Base-by-base conservation (phyloP, 1,140 invertebrate genomes). In the Drosophila simulans region DNA sequence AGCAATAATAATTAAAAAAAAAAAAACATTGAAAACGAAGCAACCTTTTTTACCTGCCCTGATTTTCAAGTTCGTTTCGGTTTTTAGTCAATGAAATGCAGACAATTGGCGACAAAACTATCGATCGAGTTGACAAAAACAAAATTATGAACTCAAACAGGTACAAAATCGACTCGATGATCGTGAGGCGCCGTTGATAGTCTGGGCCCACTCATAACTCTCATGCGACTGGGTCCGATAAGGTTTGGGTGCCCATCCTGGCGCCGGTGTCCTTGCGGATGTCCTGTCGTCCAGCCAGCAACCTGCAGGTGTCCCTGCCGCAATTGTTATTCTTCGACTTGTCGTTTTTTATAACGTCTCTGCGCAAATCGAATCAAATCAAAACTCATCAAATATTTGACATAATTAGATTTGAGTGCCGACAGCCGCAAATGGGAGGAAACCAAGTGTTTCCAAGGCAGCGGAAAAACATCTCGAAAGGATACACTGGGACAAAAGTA, bases 1-100 rank as follows among this genome's bases (percentile, higher is more conserved):
- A 65, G 53, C 83, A 82, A 81, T 86, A 86, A 86, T 86, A 86
- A 86, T 86, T 86, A 86, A 70, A 20, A 85, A n/a, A 81, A 80
- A 43, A 37, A 66, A 58, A 54, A 37, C 31, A 31, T 10, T 31
- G 31, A 31, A 31, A 10, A 8, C 1, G 8, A 10, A 8, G 31
- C 0, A 2, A 31, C 55, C 59, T 57, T 64, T 73, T 81, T 65
- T 86, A 88, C 83, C 83, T 86, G 83, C 55, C 48, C 75, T 62
- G 62, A 70, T 77, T 71, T 66, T 43, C 5, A 13, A n/a, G 46
- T 51, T 72, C 37, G 42, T 11, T 31, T 54, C 15, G 27, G 34
- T 37, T 43, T 42, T 34, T 68, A 42, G 53, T 77, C 73, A 77
- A 77, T 77, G 74, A 77, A 82, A 74, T 59, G 34, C 80, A 75